Conservation (phyloP, 2,888 invertebrate species). For the Caenorhabditis sinica region DNA sequence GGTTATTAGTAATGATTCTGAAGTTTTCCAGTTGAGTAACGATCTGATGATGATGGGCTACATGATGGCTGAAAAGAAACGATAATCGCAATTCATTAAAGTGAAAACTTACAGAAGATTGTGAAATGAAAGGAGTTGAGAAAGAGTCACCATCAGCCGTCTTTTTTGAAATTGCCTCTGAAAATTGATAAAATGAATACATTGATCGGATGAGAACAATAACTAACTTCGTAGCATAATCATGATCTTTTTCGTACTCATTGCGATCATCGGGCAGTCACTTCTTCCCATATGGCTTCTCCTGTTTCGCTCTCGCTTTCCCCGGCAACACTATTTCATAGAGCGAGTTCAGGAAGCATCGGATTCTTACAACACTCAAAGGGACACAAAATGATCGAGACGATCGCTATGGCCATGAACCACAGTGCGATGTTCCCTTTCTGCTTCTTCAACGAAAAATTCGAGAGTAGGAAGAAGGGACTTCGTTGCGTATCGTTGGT, state of each 20-base stretch:
- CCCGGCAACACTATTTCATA: slow-evolving; percentile 11
- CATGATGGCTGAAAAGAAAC: slow-evolving; percentile 37
- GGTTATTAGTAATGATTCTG: not conserved
- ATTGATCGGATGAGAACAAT: too few relatives aligned
- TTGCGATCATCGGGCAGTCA: not conserved
- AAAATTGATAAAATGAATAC: too few relatives aligned
- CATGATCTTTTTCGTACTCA: not conserved
- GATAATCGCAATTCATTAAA: not conserved
- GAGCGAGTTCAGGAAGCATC: slow-evolving; percentile 22
- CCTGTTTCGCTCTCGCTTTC: not conserved
- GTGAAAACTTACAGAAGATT: slow-evolving; percentile 4
- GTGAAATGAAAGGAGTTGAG: not conserved
- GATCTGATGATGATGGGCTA: slow-evolving; percentile 22
- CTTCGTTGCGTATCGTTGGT: slow-evolving; percentile 55
- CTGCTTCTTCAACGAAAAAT: slow-evolving; percentile 32
- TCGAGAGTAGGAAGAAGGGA: slow-evolving; percentile 57
- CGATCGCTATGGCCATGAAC: slow-evolving; percentile 29
- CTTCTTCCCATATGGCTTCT: not conserved
- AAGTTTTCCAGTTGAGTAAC: slow-evolving; percentile 26
- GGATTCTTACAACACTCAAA: slow-evolving; percentile 25
- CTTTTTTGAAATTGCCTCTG: not conserved
- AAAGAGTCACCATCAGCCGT: not conserved
- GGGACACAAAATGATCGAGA: slow-evolving; percentile 48
- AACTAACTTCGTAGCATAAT: not conserved
- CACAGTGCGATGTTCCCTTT: not conserved